Evolutionary conservation across 2,888 invertebrate genomes (phyloP).

Genomic region (Apeira syringaria): DNA sequence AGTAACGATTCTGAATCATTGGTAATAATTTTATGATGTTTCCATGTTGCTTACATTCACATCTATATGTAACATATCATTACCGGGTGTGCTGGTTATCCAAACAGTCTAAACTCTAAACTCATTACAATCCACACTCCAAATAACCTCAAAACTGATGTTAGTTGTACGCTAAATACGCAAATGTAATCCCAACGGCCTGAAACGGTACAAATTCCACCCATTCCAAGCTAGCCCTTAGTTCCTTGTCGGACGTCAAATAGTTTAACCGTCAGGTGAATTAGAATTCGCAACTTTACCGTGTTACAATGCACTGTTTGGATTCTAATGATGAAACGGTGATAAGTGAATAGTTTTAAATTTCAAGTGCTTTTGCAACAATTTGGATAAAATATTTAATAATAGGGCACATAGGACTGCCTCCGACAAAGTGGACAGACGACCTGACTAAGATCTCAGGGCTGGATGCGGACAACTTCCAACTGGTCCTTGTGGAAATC

Average conservation of each 20-base stretch:
- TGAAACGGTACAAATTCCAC: slow-evolving; percentile 6
- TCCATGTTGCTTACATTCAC: too few relatives aligned
- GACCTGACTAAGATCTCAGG: too few relatives aligned
- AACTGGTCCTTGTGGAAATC: too few relatives aligned
- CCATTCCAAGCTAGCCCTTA: slow-evolving; percentile 7
- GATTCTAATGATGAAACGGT: slow-evolving; percentile 8
- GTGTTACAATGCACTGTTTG: slow-evolving; percentile 1
- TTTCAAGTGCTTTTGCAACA: too few relatives aligned
- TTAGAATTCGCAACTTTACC: slow-evolving; percentile 5
- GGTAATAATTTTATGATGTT: too few relatives aligned
- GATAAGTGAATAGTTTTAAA: slow-evolving; percentile 2
- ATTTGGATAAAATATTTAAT: too few relatives aligned
- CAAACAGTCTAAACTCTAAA: neutral
- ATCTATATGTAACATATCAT: too few relatives aligned
- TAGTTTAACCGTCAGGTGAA: slow-evolving; percentile 15
- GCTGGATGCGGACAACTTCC: too few relatives aligned
- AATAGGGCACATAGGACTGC: too few relatives aligned
- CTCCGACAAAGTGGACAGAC: too few relatives aligned
- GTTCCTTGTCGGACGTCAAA: slow-evolving; percentile 11
- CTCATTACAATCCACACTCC: neutral
- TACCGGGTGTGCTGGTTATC: too few relatives aligned
- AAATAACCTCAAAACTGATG: neutral
- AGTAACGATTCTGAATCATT: too few relatives aligned
- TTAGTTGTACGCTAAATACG: neutral
- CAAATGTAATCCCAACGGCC: slow-evolving; percentile 8